Percentiles rank a stretch among this genome's conserved stretches.
phyloP scores from a whole-genome alignment of 23 tunicate species.

The Styela plicata region DNA sequence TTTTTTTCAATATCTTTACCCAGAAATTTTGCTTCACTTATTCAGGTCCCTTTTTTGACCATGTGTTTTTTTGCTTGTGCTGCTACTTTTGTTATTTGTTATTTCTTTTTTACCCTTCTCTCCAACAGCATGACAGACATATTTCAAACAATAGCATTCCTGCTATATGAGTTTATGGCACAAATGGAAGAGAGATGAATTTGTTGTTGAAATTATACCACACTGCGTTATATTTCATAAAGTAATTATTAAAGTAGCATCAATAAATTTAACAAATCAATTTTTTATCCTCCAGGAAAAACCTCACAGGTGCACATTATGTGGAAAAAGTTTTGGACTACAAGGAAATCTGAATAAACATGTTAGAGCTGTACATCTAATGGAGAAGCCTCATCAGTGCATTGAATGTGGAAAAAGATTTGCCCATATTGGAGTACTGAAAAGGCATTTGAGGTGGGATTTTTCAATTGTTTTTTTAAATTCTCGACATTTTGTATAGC shows the following conservation, averaged over 20 bases:
- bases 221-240: no score
- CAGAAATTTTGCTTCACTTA: no score
- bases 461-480: neutral
- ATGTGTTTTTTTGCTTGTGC: no score
- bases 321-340: conserved; percentile 72
- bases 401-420: conserved; percentile 94
- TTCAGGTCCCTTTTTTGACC: no score
- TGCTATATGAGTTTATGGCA: no score
- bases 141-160: no score
- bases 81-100: no score
- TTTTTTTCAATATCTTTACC: no score
- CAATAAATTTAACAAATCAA: neutral
- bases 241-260: no score
- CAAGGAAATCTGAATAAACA: conserved; percentile 91
- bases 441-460: conserved; percentile 72
- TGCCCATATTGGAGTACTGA: conserved; percentile 90
- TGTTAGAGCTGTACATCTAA: conserved; percentile 82
- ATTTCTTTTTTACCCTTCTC: neutral
- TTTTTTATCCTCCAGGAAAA: conserved; percentile 43
- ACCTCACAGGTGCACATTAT: conserved; percentile 72
- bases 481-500: no score
- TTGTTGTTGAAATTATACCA: no score
- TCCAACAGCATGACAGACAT: neutral
- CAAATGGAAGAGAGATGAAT: no score
- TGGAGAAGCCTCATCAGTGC: conserved; percentile 96